phyloP scores from a whole-genome alignment of 1,140 invertebrate species.

The Archegozetes longisetosus region DNA sequence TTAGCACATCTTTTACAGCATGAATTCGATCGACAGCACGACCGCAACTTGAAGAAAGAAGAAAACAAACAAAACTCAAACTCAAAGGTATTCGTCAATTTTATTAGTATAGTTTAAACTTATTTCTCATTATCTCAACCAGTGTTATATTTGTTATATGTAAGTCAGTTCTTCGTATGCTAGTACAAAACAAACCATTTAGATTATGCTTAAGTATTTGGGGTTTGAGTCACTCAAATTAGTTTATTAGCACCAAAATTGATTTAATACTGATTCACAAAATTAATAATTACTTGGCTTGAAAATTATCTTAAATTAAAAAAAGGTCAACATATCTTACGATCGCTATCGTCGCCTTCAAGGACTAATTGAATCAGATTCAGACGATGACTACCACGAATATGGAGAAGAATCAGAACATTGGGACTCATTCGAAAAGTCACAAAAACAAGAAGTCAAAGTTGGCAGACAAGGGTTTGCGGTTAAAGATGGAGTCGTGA shows the following conservation, averaged over 20 bases:
- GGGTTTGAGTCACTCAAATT: no score
- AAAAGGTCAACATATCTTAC: constrained; percentile 41
- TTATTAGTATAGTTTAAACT: background rate
- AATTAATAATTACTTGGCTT: no score
- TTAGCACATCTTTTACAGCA: constrained; percentile 75
- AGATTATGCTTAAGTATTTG: no score
- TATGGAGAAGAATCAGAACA: constrained; percentile 37
- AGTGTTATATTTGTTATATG: no score
- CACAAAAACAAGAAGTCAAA: constrained; percentile 15
- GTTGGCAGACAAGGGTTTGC: constrained; percentile 20
- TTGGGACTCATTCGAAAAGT: constrained; percentile 52
- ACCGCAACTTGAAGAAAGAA: constrained; percentile 52
- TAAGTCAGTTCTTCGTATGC: no score
- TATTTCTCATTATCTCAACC: no score
- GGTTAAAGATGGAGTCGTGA: constrained; percentile 52
- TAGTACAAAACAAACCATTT: no score
- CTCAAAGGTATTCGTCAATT: constrained; percentile 32
- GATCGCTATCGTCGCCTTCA: constrained; percentile 47
- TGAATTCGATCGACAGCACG: constrained; percentile 70
- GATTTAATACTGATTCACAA: no score
- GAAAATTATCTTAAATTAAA: no score
- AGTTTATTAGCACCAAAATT: no score
- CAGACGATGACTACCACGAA: constrained; percentile 27
- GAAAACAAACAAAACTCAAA: constrained; percentile 63
- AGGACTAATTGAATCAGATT: constrained; percentile 34